Base-by-base conservation (phyloP, 2,797 vertebrate species). In the Paguma larvata region DNA sequence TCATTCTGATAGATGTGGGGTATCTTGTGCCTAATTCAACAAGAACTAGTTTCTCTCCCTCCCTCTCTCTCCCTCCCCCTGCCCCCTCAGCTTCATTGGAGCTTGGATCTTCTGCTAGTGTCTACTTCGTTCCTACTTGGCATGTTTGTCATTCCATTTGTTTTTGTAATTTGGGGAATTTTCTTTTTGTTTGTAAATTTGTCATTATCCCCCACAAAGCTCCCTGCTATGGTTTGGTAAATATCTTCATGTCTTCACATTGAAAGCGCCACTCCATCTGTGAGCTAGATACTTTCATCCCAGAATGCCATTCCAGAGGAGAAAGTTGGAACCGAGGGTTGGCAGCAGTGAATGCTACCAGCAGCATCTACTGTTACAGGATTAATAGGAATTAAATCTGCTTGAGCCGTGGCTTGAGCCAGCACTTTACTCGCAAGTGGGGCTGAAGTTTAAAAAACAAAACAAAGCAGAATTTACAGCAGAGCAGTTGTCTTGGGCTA, bases 181-280 rank as follows among this genome's bases (percentile, higher is more conserved):
- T 97, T 86, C 82, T 90, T 97, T 97, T 59, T 18, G 41, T 97
- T 98, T 96, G 93, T 94, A 97, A 91, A 96, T 98, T 95, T 96
- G 34, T 97, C 96, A 95, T 97, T 91, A 95, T 34, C 19, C 94
- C 82, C 75, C 87, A 90, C 92, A 97, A 96, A 98, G 78, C 48
- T 10, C 94, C 6, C 89, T 59, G 51, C 87, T 1, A 0, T 30
- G 85, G 72, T 96, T 95, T 94, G 89, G 93, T 92, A 98, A 98
- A 94, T 94, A 95, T 90, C 91, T 92, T 93, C 51, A 19, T 95
- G 68, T 89, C 88, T 92, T 97, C 95, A 70, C 44, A 18, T 68
- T 38, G 77, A 87, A 94, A 88, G 38, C 0, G 0, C 59, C 73
- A 32, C 38, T 93, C 92, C 92, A 94, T 97, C 96, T 97, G 95